Evolutionary conservation across 2,888 invertebrate genomes (phyloP).

Genomic region (Papilio protenor): DNA sequence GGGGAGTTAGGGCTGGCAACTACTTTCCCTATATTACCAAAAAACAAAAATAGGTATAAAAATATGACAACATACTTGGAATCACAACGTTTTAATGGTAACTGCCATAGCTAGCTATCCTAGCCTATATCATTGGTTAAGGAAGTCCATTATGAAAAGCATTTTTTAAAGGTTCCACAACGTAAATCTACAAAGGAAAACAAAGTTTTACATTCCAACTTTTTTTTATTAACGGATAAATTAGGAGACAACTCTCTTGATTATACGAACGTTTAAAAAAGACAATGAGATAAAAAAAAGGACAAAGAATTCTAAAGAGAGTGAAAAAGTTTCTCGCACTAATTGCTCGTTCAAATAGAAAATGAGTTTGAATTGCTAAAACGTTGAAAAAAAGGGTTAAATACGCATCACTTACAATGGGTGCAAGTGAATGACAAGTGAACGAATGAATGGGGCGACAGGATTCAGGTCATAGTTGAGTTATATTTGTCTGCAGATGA

Average conservation of each 20-base stretch:
- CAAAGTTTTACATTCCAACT: not conserved
- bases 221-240: not conserved
- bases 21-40: no score
- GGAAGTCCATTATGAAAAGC: no score
- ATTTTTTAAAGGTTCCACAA: no score
- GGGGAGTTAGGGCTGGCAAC: no score
- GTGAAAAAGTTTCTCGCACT: conserved; percentile 10
- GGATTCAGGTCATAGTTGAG: conserved; percentile 46
- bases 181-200: no score
- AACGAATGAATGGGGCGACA: conserved; percentile 18
- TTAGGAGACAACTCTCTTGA: not conserved
- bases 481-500: conserved; percentile 57
- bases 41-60: no score
- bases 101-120: no score
- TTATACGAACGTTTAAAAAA: not conserved
- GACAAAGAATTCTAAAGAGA: conserved; percentile 16
- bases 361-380: conserved; percentile 13
- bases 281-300: conserved; percentile 16
- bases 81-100: no score
- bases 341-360: conserved; percentile 23
- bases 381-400: conserved; percentile 10
- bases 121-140: no score
- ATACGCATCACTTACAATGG: conserved; percentile 24
- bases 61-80: no score
- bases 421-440: conserved; percentile 10